Conservation (phyloP, 2,888 invertebrate species). For the Lepidocyrtinus sp. region DNA sequence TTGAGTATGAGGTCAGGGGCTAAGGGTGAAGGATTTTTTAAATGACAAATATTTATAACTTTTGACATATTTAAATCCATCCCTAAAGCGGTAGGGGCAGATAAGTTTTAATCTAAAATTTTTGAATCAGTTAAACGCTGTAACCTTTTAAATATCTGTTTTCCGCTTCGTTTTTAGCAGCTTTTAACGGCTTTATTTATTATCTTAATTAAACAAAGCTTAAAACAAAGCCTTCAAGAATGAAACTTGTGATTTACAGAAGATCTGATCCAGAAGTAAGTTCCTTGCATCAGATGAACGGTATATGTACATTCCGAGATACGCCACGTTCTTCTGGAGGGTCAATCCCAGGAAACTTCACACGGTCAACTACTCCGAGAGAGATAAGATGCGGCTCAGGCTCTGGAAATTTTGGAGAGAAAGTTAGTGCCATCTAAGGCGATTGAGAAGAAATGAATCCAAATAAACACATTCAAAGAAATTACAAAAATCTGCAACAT, state of each 20-base stretch:
- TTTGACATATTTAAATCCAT: no score
- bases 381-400: conserved; percentile 71
- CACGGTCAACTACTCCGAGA: conserved; percentile 67
- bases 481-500: no score
- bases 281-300: conserved; percentile 70
- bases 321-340: conserved; percentile 71
- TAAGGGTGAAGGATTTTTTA: no score
- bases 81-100: no score
- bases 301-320: conserved; percentile 68
- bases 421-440: conserved; percentile 70
- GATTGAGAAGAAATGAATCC: no score
- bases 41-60: no score
- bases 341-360: conserved; percentile 71
- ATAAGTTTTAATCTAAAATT: no score
- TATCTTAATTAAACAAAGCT: neutral
- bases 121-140: conserved; percentile 15
- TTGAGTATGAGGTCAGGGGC: no score
- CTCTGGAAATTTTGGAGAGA: conserved; percentile 69
- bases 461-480: no score
- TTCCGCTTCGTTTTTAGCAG: neutral
- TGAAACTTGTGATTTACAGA: conserved; percentile 37
- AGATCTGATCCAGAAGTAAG: conserved; percentile 70
- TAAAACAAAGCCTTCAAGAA: neutral
- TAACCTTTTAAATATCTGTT: neutral
- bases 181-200: neutral